Evolutionary conservation across 2,888 invertebrate species (phyloP).

Genomic region (Eucera pruinosa): DNA sequence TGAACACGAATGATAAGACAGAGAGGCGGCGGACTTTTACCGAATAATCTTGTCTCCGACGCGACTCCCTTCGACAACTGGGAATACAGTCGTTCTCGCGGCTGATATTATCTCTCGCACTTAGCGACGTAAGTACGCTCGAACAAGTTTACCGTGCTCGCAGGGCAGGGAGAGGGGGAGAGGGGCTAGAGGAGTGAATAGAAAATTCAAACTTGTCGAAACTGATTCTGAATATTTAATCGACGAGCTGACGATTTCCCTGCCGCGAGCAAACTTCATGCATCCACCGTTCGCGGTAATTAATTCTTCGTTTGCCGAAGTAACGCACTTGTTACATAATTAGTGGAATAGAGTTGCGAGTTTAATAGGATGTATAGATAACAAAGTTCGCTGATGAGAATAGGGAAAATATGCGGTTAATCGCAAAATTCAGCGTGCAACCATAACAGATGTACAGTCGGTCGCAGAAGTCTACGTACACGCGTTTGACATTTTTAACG

Average conservation of each 20-base stretch:
- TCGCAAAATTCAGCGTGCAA: too few relatives aligned
- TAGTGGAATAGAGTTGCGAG: background rate
- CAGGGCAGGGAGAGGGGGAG: too few relatives aligned
- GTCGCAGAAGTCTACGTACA: too few relatives aligned
- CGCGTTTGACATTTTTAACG: too few relatives aligned
- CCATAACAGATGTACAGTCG: too few relatives aligned
- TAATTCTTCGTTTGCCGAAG: background rate
- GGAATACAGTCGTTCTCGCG: conserved; percentile 16
- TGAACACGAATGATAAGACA: conserved; percentile 37
- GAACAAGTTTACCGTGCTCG: conserved; percentile 3
- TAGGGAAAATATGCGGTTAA: background rate
- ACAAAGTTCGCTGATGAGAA: background rate
- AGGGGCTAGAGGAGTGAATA: too few relatives aligned
- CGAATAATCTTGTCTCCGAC: conserved; percentile 37
- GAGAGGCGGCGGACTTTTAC: conserved; percentile 42
- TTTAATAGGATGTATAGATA: background rate
- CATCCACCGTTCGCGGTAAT: background rate
- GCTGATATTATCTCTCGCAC: background rate
- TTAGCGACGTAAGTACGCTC: background rate
- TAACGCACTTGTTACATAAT: background rate
- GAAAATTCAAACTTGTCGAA: conserved; percentile 26
- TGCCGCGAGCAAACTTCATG: background rate
- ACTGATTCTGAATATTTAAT: conserved; percentile 29
- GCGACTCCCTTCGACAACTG: conserved; percentile 11
- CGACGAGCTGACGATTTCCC: background rate